phyloP scores from a whole-genome alignment of 2,888 invertebrate genomes.

The Drosophila picticornis region DNA sequence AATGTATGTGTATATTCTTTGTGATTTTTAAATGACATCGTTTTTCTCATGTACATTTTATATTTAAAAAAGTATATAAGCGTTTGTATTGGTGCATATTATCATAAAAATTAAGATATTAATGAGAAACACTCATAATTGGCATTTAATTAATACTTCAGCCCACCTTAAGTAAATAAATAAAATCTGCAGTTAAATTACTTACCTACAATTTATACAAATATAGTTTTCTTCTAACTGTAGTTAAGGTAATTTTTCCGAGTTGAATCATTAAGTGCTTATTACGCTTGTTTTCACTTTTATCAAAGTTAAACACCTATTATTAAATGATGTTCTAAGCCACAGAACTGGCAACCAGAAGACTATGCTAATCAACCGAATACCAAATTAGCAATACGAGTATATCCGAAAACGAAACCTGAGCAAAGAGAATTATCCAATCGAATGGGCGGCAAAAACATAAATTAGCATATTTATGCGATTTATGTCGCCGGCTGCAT shows the following conservation, averaged over 20 bases:
- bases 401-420: conserved; percentile 40
- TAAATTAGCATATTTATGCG: conserved; percentile 67
- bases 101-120: conserved; percentile 5
- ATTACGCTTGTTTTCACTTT: conserved; percentile 42
- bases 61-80: conserved; percentile 7
- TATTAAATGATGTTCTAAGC: conserved; percentile 2
- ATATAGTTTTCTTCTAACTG: not conserved
- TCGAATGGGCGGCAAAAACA: conserved; percentile 52
- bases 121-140: conserved; percentile 21
- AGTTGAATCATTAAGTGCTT: not conserved
- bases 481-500: conserved; percentile 56
- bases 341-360: conserved; percentile 20
- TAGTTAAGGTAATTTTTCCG: not conserved
- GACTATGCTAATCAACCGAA: conserved; percentile 50
- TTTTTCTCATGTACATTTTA: not conserved
- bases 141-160: conserved; percentile 7
- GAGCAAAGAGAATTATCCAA: conserved; percentile 36
- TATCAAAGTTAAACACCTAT: conserved; percentile 3
- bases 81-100: not conserved
- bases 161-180: not conserved
- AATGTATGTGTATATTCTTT: not conserved
- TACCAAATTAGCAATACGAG: conserved; percentile 27
- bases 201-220: not conserved
- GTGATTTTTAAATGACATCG: not conserved
- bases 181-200: not conserved